These are phyloP conservation scores for Drosophila gaucha DNA, from an alignment of 2,888 invertebrate species.

Conservation along the genomic window DNA sequence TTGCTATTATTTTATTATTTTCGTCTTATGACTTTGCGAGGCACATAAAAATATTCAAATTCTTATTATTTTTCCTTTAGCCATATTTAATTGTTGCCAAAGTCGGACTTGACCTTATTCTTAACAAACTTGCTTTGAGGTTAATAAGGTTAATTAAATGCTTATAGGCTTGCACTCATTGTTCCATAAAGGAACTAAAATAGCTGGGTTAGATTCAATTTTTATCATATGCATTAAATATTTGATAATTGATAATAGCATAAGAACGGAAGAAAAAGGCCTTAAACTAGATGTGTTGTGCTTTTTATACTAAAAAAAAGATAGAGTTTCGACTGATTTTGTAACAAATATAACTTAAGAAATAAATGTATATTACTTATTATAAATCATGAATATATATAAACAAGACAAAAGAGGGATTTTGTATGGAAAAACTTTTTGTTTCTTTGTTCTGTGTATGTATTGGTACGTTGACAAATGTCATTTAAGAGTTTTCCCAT, in stretches of 20 bases:
- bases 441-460: too few species aligned
- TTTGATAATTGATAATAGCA: too few species aligned
- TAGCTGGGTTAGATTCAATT: background rate
- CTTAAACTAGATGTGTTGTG: background rate
- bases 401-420: too few species aligned
- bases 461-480: background rate
- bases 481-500: slow-evolving; percentile 12
- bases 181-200: too few species aligned
- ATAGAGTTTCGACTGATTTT: too few species aligned
- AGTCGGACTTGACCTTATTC: slow-evolving; percentile 2
- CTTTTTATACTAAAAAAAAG: too few species aligned
- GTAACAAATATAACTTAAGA: too few species aligned
- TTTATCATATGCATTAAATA: background rate
- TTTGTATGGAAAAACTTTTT: too few species aligned
- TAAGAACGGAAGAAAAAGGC: background rate
- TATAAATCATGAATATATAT: too few species aligned
- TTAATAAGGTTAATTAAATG: background rate
- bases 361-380: too few species aligned
- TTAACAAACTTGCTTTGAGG: background rate
- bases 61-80: slow-evolving; percentile 6
- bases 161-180: too few species aligned
- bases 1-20: slow-evolving; percentile 71
- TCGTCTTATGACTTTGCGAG: slow-evolving; percentile 54
- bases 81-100: background rate
- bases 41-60: slow-evolving; percentile 55